phyloP scores from a whole-genome alignment of 2,888 invertebrate species.

The Clostera curtula region DNA sequence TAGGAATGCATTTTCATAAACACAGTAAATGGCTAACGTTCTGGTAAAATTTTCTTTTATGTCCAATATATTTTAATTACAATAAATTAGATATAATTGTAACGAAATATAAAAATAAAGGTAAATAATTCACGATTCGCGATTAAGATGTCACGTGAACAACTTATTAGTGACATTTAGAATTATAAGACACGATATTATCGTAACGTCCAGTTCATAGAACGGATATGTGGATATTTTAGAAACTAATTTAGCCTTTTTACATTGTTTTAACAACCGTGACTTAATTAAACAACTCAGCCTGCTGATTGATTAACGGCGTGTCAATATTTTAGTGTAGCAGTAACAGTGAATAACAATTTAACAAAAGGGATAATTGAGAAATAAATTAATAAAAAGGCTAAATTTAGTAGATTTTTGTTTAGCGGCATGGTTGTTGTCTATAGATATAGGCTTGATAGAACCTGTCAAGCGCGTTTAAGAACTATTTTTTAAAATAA shows the following conservation, averaged over 20 bases:
- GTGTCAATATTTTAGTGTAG: slow-evolving; percentile 6
- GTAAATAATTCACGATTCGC: too few relatives aligned
- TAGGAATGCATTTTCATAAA: too few relatives aligned
- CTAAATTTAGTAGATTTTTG: slow-evolving; percentile 34
- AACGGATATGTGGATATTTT: slow-evolving; percentile 5
- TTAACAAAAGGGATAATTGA: slow-evolving; percentile 34
- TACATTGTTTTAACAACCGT: slow-evolving; percentile 3
- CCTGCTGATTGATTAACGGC: not conserved
- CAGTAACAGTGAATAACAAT: slow-evolving; percentile 7
- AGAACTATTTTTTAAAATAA: not conserved
- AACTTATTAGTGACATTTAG: too few relatives aligned
- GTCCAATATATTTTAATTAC: too few relatives aligned
- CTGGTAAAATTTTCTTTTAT: too few relatives aligned
- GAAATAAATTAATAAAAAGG: slow-evolving; percentile 32
- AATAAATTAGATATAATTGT: too few relatives aligned
- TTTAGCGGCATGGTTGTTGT: slow-evolving; percentile 70
- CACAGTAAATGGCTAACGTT: too few relatives aligned
- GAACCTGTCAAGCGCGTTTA: slow-evolving; percentile 16
- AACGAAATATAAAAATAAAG: too few relatives aligned
- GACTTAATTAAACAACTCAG: not conserved
- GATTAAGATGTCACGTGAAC: too few relatives aligned
- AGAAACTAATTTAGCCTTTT: slow-evolving; percentile 14
- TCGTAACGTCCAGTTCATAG: slow-evolving; percentile 19
- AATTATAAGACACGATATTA: too few relatives aligned
- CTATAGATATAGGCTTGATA: slow-evolving; percentile 40